phyloP scores from a whole-genome alignment of 1,140 invertebrate species.

The Copidosoma floridanum region DNA sequence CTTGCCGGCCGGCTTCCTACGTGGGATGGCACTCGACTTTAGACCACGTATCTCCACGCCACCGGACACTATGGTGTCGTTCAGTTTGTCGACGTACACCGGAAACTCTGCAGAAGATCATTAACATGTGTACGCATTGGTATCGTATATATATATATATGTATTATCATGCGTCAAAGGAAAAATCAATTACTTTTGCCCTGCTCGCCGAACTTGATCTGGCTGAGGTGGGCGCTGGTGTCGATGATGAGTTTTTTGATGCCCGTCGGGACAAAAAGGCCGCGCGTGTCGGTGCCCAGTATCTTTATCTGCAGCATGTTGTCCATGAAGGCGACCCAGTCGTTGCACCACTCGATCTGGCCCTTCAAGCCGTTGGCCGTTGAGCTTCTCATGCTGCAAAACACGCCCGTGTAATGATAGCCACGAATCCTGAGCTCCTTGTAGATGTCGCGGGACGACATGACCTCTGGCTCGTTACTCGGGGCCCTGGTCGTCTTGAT shows the following conservation, averaged over 20 bases:
- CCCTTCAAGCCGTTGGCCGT: conserved; percentile 57
- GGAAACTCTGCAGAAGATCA: conserved; percentile 39
- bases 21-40: conserved; percentile 75
- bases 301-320: conserved; percentile 90
- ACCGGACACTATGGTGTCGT: conserved; percentile 59
- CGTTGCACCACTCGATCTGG: conserved; percentile 69
- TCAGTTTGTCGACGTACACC: conserved; percentile 53
- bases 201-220: conserved; percentile 44
- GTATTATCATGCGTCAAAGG: too few species aligned
- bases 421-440: conserved; percentile 88
- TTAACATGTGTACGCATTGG: not conserved
- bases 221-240: conserved; percentile 64
- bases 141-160: too few species aligned
- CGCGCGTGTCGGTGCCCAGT: conserved; percentile 68
- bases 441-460: conserved; percentile 79
- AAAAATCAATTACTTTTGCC: conserved; percentile 35
- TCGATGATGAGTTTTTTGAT: conserved; percentile 81
- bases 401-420: conserved; percentile 84
- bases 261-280: conserved; percentile 80
- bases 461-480: conserved; percentile 37
- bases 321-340: conserved; percentile 92
- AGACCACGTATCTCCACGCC: conserved; percentile 81
- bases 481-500: not conserved
- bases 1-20: conserved; percentile 62
- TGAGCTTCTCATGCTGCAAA: conserved; percentile 64